Conservation (phyloP, 1,140 invertebrate species). For the Patella vulgata region DNA sequence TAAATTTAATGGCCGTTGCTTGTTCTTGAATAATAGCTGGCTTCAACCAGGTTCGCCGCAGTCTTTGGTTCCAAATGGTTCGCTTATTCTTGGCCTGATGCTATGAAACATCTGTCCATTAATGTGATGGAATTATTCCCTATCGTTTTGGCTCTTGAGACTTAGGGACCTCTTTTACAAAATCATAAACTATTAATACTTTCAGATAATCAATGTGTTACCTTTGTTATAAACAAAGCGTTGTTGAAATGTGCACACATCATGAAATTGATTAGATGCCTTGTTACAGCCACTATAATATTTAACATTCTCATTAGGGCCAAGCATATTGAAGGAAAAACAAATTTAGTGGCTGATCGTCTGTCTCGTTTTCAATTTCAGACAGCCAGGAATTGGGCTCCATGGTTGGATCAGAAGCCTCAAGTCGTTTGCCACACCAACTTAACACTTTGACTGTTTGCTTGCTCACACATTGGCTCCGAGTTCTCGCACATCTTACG, state of each 20-base stretch:
- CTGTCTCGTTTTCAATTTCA: conserved; percentile 32
- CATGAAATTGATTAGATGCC: conserved; percentile 25
- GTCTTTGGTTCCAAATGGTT: conserved; percentile 14
- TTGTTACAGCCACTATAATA: conserved; percentile 19
- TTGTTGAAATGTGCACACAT: conserved; percentile 15
- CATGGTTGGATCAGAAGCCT: conserved; percentile 7
- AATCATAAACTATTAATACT: conserved; percentile 32
- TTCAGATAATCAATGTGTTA: conserved; percentile 31
- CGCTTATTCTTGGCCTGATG: conserved; percentile 4
- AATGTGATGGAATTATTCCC: conserved; percentile 26
- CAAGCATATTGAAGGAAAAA: conserved; percentile 22
- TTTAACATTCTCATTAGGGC: conserved; percentile 20
- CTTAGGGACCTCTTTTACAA: conserved; percentile 17
- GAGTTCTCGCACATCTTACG: not conserved
- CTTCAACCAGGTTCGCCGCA: conserved; percentile 11
- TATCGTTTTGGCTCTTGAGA: conserved; percentile 24
- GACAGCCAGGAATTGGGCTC: not conserved
- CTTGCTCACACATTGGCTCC: conserved; percentile 1
- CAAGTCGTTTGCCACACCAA: not conserved
- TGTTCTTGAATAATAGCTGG: conserved; percentile 5
- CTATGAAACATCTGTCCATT: conserved; percentile 12
- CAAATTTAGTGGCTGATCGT: conserved; percentile 20
- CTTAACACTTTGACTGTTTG: not conserved
- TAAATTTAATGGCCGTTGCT: conserved; percentile 25
- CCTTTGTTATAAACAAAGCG: conserved; percentile 32